Base-by-base conservation (phyloP, 1,140 invertebrate genomes). In the Drosophila ogumai region DNA sequence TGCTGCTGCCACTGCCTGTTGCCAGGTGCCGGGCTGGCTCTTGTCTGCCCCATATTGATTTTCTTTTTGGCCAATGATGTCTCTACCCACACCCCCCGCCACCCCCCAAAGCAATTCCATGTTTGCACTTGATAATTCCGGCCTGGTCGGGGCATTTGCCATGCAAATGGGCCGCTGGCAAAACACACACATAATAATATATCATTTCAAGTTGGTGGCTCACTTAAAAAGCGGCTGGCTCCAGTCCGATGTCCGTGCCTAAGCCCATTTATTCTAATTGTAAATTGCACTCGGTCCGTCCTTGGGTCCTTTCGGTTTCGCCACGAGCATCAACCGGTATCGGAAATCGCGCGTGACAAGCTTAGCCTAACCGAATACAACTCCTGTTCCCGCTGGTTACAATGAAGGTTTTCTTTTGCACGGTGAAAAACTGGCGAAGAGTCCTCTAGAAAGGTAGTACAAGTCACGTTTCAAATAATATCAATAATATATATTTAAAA, bases 121-220 rank as follows among this genome's bases (percentile, higher is more conserved):
- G 73, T 85, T 88, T 87, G 80, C 84, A 88, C 75, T 86, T 88
- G 82, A 87, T 87, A 81, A 88, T 88, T 88, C 44, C 54, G 31
- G 32, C 25, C 22, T 50, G 28, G 12, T n/a, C 38, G 12, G 52
- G 25, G 36, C 44, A 88, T 87, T 87, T 88, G 67, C 79, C 68
- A 88, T 88, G 84, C 84, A 87, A 88, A 88, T 82, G 72, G 68
- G 34, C 46, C 41, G 41, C 60, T 44, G 41, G 56, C 47, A 40
- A 71, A 50, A 56, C 36, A 31, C 9, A 67, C 43, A 28, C 6
- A 78, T 84, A 82, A 82, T 84, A 84, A 80, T 80, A 88, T 75
- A 77, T 87, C 80, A 78, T 87, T 78, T 74, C 55, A 69, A 61
- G 40, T 64, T 76, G 50, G 49, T 58, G 64, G 61, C 44, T 66